A percentile compares a stretch with the other conserved stretches of the same genome.
These are phyloP conservation scores for Dione juno DNA, from an alignment of 2,888 invertebrate genomes.

Conservation along the genomic window DNA sequence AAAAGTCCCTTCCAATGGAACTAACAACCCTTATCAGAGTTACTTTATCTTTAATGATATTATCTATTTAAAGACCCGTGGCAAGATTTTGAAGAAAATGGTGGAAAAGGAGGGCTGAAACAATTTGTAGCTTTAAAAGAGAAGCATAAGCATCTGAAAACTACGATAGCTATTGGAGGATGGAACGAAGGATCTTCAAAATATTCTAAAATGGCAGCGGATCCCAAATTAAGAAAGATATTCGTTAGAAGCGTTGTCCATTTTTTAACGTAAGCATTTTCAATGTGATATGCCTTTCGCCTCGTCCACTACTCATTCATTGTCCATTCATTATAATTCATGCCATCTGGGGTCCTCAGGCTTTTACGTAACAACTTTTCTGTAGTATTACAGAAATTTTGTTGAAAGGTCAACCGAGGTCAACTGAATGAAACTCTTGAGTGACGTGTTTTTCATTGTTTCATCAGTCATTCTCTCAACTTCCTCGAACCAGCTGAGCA, in stretches of 20 bases:
- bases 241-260: constrained; percentile 88
- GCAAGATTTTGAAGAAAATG: constrained; percentile 87
- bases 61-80: constrained; percentile 45
- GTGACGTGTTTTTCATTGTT: no score
- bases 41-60: background rate
- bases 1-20: no score
- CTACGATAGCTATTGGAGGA: constrained; percentile 92
- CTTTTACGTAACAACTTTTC: no score
- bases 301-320: no score
- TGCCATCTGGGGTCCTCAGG: no score
- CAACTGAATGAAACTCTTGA: no score
- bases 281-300: no score
- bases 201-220: constrained; percentile 86
- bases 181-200: constrained; percentile 94
- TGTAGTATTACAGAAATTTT: no score
- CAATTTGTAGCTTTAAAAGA: constrained; percentile 86
- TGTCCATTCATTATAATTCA: no score
- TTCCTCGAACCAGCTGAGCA: no score
- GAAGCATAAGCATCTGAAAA: constrained; percentile 88
- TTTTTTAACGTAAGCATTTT: constrained; percentile 84
- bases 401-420: no score
- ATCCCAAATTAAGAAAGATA: constrained; percentile 82
- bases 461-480: no score
- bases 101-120: constrained; percentile 88
- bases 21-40: background rate